Base-by-base conservation (phyloP, 2,113 vertebrate genomes). In the Clarias macrocephalus region DNA sequence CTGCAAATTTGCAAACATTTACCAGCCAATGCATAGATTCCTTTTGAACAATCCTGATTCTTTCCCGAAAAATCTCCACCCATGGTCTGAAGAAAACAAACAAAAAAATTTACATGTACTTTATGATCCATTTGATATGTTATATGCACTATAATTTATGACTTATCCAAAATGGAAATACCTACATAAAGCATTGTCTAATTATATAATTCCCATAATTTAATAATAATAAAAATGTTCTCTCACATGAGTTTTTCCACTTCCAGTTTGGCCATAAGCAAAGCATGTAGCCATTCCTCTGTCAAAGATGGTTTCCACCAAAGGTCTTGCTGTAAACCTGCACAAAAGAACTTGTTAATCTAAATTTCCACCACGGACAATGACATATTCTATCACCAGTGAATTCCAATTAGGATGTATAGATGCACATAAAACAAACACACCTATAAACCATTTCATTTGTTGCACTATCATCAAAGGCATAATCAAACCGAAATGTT, bases 391-490 rank as follows among this genome's bases (percentile, higher is more conserved):
- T 42, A 54, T 5, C n/a, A 48, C 16, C 13, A 2, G 10, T 37
- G 3, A 7, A 60, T 75, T 42, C 42, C 3, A 75, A 60, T 19
- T 1, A 57, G 28, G 21, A 12, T 66, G 33, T 66, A 48, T 48
- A 3, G 15, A 83, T 16, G 5, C 12, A 42, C 52, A 23, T 8
- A 84, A 42, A 18, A 79, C 16, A 28, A 63, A 70, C 2, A 57
- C 60, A 52, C 98, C 97, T 99, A 95, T 99, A 99, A 94, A 99
- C 97, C 97, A 99, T 98, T 95, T 99, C 98, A 92, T 99, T 99
- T 93, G 97, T 95, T 91, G 97, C 93, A 86, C 92, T 97, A 91
- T 99, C 98, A 89, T 99, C 98, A 91, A 99, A 99, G 91, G 98
- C 97, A 89, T 98, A 99, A 93, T 99, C 98, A 88, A 99, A 99